phyloP scores from a whole-genome alignment of 1,140 invertebrate genomes.

The Acarapis woodi region DNA sequence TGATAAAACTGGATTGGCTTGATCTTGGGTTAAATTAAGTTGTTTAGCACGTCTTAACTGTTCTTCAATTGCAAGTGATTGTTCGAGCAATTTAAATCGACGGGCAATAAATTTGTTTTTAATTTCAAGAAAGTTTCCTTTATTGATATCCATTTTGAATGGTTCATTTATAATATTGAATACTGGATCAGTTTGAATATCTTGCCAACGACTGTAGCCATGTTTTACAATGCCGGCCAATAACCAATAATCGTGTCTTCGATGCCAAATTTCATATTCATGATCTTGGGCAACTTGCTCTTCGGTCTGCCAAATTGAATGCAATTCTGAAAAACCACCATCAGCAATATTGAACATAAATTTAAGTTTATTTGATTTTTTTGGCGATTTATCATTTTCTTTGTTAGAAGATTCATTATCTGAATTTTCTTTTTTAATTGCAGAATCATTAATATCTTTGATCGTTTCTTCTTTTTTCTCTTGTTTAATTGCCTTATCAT shows the following conservation, averaged over 20 bases:
- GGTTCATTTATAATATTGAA: constrained; percentile 98
- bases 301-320: constrained; percentile 94
- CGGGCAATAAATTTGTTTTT: constrained; percentile 97
- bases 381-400: neutral
- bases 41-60: constrained; percentile 85
- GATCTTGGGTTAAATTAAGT: constrained; percentile 84
- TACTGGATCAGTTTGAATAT: constrained; percentile 85
- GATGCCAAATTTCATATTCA: constrained; percentile 92
- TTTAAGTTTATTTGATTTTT: constrained; percentile 35
- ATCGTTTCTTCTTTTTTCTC: neutral
- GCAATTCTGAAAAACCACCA: constrained; percentile 94
- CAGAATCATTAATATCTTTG: neutral
- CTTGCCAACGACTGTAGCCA: constrained; percentile 96
- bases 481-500: neutral
- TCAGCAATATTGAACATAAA: constrained; percentile 99
- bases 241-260: constrained; percentile 95
- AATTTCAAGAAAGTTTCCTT: constrained; percentile 93
- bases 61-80: constrained; percentile 94
- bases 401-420: constrained; percentile 1
- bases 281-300: constrained; percentile 74
- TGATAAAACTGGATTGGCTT: constrained; percentile 85
- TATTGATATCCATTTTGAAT: constrained; percentile 94
- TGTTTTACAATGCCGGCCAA: constrained; percentile 93
- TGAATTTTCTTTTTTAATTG: constrained; percentile 21
- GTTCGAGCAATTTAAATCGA: constrained; percentile 88